Percentiles rank a stretch among this genome's conserved stretches.
These are phyloP conservation scores for Mimumesa dahlbomi DNA, from an alignment of 2,888 invertebrate genomes.

Conservation along the genomic window DNA sequence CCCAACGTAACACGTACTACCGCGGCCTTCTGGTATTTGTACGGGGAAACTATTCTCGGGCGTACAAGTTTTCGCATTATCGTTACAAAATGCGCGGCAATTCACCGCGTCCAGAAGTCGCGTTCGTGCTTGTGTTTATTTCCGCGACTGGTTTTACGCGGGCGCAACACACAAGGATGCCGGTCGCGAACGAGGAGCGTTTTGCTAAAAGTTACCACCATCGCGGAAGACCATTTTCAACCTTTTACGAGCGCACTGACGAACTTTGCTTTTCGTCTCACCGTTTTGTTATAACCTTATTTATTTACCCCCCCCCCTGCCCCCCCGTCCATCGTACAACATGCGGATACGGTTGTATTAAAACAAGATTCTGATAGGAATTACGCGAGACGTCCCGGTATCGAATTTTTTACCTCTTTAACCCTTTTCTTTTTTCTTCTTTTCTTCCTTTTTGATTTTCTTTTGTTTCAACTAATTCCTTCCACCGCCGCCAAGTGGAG, in stretches of 20 bases:
- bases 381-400: neutral
- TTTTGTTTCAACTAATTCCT: neutral
- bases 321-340: no score
- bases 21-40: neutral
- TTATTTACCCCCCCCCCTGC: no score
- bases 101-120: slow-evolving; percentile 19
- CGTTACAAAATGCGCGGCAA: slow-evolving; percentile 51
- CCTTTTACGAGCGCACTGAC: slow-evolving; percentile 10
- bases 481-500: no score
- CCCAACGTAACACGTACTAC: slow-evolving; percentile 20
- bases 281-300: slow-evolving; percentile 25
- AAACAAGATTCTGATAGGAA: slow-evolving; percentile 14
- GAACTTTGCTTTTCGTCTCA: slow-evolving; percentile 34
- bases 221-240: slow-evolving; percentile 31
- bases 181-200: neutral
- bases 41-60: slow-evolving; percentile 43
- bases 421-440: neutral
- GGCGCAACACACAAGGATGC: slow-evolving; percentile 3
- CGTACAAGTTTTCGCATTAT: slow-evolving; percentile 60
- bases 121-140: slow-evolving; percentile 28
- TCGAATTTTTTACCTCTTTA: neutral
- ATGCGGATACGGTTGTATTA: slow-evolving; percentile 13
- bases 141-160: slow-evolving; percentile 22
- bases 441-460: neutral
- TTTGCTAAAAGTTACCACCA: slow-evolving; percentile 29